phyloP scores from a whole-genome alignment of 2,113 vertebrate species.

The Puntigrus tetrazona region DNA sequence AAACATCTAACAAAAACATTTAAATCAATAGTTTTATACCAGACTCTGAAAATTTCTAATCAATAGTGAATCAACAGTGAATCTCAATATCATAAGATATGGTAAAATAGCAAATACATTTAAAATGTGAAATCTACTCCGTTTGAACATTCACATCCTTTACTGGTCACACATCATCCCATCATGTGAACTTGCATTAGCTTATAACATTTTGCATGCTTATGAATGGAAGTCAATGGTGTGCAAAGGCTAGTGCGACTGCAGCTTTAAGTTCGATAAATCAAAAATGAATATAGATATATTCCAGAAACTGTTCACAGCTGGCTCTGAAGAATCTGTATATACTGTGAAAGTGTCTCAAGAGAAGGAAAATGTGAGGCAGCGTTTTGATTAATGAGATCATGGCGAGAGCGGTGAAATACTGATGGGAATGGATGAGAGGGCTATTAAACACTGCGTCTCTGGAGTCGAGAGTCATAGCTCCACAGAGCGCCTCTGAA shows the following conservation, averaged over 20 bases:
- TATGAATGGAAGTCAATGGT: neutral
- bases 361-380: conserved; percentile 21
- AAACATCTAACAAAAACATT: no score
- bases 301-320: conserved; percentile 21
- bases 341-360: conserved; percentile 14
- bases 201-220: neutral
- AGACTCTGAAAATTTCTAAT: no score
- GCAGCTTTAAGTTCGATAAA: neutral
- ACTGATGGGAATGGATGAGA: conserved; percentile 44
- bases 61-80: neutral
- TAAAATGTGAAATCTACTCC: neutral
- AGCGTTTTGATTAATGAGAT: conserved; percentile 52
- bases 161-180: neutral
- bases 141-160: neutral
- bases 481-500: conserved; percentile 30
- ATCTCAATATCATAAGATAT: neutral
- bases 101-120: neutral
- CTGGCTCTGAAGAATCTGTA: conserved; percentile 22
- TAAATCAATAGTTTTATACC: neutral
- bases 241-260: neutral
- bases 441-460: conserved; percentile 42
- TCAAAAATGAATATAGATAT: conserved; percentile 11
- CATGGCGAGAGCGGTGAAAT: conserved; percentile 29
- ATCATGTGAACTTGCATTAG: neutral
- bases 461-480: conserved; percentile 25